These are phyloP conservation scores for Sericinus montela DNA, from an alignment of 2,888 invertebrate genomes.

Conservation along the genomic window DNA sequence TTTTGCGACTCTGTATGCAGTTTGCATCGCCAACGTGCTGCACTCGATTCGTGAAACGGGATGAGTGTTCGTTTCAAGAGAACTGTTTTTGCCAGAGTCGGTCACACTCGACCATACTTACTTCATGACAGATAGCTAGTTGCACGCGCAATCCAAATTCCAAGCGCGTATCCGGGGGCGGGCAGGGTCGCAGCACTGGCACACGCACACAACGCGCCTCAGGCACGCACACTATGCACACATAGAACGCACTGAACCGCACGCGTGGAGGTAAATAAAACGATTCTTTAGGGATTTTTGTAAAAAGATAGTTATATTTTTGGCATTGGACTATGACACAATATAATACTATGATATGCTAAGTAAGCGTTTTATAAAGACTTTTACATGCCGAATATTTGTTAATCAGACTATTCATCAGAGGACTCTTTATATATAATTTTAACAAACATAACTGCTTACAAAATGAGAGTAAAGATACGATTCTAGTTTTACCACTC, in stretches of 20 bases:
- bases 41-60: no score
- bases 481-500: slow-evolving; percentile 58
- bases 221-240: slow-evolving; percentile 13
- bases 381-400: slow-evolving; percentile 79
- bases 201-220: background rate
- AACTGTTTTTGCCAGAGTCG: background rate
- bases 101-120: slow-evolving; percentile 1
- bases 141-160: slow-evolving; percentile 6
- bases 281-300: slow-evolving; percentile 73
- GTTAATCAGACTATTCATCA: slow-evolving; percentile 79
- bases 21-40: background rate
- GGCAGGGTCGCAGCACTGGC: background rate
- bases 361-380: slow-evolving; percentile 80
- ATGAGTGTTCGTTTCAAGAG: no score
- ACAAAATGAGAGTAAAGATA: slow-evolving; percentile 70
- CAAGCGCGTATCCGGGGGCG: background rate
- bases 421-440: slow-evolving; percentile 78
- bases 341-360: slow-evolving; percentile 80
- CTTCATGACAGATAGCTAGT: background rate
- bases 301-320: slow-evolving; percentile 80
- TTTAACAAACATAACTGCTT: slow-evolving; percentile 78
- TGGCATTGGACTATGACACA: slow-evolving; percentile 80
- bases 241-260: slow-evolving; percentile 23
- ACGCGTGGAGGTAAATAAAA: slow-evolving; percentile 63
- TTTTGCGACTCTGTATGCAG: background rate